Conservation (phyloP, 2,113 vertebrate genomes). For the Myxocyprinus asiaticus region DNA sequence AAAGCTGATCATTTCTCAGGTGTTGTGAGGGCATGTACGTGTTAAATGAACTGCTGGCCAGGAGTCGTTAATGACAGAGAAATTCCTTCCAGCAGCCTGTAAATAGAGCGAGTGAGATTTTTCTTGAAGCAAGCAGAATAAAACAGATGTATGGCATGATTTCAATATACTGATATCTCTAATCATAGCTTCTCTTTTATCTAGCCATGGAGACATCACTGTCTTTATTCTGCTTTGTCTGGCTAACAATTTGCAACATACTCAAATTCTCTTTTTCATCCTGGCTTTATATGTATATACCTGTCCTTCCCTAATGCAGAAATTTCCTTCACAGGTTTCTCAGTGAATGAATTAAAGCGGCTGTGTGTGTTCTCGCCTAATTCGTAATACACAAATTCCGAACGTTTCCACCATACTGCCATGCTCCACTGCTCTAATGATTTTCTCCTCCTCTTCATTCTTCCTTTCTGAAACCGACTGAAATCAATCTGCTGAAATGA, state of each 20-base stretch:
- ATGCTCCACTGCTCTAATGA: slow-evolving; percentile 33
- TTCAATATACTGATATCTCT: background rate
- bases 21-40: slow-evolving; percentile 17
- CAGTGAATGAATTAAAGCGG: slow-evolving; percentile 13
- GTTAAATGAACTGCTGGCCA: slow-evolving; percentile 35
- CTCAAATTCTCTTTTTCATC: background rate
- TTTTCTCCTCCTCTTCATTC: slow-evolving; percentile 40
- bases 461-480: slow-evolving; percentile 63
- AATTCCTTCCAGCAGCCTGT: slow-evolving; percentile 1
- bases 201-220: background rate
- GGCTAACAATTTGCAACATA: background rate
- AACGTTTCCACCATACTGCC: slow-evolving; percentile 4
- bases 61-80: background rate
- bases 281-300: background rate
- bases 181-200: background rate
- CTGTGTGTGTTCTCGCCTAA: background rate
- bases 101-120: background rate
- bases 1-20: slow-evolving; percentile 29
- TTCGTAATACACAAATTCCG: background rate
- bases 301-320: slow-evolving; percentile 7
- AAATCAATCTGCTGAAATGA: slow-evolving; percentile 78
- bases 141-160: background rate
- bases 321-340: slow-evolving; percentile 13
- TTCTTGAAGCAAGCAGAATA: background rate
- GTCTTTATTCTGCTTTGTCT: background rate